phyloP scores from a whole-genome alignment of 2,797 vertebrate genomes.

The Acrossocheilus fasciatus region DNA sequence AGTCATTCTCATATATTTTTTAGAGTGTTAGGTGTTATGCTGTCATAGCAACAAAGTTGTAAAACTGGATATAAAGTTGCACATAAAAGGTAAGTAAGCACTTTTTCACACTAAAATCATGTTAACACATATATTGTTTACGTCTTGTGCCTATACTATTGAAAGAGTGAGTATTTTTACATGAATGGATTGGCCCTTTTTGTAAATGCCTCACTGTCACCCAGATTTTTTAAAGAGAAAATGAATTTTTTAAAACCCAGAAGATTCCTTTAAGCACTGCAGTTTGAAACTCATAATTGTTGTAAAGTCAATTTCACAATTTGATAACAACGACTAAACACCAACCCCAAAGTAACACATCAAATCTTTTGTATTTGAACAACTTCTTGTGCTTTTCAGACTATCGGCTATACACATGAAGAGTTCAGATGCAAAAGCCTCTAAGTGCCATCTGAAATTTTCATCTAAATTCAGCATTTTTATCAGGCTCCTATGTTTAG shows the following conservation, averaged over 20 bases:
- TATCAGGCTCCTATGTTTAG: too few relatives aligned
- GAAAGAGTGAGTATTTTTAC: not conserved
- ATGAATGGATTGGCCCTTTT: not conserved
- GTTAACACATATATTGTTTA: not conserved
- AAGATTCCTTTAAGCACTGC: not conserved
- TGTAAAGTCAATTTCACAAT: not conserved
- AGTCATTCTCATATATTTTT: too few relatives aligned
- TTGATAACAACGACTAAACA: not conserved
- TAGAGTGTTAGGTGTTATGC: too few relatives aligned
- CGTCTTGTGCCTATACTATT: not conserved
- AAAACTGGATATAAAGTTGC: too few relatives aligned
- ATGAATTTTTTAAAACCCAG: not conserved
- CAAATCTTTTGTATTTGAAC: not conserved
- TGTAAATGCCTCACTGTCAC: not conserved
- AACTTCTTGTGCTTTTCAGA: not conserved
- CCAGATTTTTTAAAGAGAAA: not conserved
- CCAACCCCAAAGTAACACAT: not conserved
- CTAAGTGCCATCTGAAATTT: too few relatives aligned
- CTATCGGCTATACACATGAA: conserved; percentile 1
- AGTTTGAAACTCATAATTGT: not conserved
- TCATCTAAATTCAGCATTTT: too few relatives aligned
- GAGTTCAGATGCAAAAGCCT: too few relatives aligned
- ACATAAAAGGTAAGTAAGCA: too few relatives aligned
- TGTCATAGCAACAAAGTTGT: too few relatives aligned
- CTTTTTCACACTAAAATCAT: not conserved